Evolutionary conservation across 2,888 invertebrate species (phyloP).

Genomic region (Ferrisia virgata): DNA sequence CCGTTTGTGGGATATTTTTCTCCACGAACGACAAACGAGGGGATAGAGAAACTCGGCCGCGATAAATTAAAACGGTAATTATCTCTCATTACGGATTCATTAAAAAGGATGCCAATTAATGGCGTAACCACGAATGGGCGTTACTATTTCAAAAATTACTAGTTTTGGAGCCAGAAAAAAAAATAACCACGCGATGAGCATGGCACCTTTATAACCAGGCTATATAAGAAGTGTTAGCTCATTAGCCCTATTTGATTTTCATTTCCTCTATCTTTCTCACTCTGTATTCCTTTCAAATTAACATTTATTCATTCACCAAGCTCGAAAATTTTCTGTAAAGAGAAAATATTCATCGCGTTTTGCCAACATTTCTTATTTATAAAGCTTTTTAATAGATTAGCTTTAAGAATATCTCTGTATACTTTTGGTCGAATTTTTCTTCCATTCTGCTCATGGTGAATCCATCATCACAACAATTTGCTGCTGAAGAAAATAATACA

Average conservation of each 20-base stretch:
- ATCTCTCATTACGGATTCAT: slow-evolving; percentile 33
- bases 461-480: no score
- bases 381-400: no score
- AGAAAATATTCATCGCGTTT: background rate
- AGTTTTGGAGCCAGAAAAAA: slow-evolving; percentile 21
- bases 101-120: slow-evolving; percentile 26
- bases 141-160: slow-evolving; percentile 21
- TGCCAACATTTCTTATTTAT: background rate
- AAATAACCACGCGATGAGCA: background rate
- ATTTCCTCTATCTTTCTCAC: background rate
- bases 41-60: background rate
- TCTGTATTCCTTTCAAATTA: background rate
- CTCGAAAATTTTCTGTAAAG: background rate
- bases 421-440: no score
- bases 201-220: background rate
- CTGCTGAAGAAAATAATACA: no score
- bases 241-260: background rate
- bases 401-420: no score
- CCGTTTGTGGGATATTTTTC: no score
- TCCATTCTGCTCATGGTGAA: no score
- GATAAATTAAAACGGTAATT: slow-evolving; percentile 14
- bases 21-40: background rate
- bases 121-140: slow-evolving; percentile 25
- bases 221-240: background rate
- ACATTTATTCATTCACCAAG: background rate